Conservation (phyloP, 2,113 vertebrate species). For the Dasyurus viverrinus region DNA sequence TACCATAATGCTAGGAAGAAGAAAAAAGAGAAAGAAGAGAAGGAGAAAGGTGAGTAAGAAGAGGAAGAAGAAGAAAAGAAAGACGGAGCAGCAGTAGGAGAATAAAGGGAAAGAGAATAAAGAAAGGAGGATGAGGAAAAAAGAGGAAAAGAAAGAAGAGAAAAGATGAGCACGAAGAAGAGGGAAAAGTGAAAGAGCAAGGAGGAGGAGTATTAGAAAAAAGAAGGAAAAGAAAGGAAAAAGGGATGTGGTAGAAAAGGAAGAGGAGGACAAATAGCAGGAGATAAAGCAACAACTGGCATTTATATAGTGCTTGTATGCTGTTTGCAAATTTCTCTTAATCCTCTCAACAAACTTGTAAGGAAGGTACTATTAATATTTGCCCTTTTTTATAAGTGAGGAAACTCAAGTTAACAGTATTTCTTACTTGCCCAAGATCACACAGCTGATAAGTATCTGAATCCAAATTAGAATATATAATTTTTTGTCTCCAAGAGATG, state of each 20-base stretch:
- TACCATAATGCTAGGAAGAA: neutral
- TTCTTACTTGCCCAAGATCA: neutral
- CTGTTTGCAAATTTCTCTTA: neutral
- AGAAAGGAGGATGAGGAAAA: too few species aligned
- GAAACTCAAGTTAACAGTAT: neutral
- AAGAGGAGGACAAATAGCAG: too few species aligned
- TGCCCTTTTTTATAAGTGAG: too few species aligned
- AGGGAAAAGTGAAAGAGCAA: too few species aligned
- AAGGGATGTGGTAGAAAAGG: too few species aligned
- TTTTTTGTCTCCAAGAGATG: neutral
- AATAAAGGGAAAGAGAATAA: too few species aligned
- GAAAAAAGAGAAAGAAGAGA: neutral
- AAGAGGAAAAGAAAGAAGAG: too few species aligned
- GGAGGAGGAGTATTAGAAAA: too few species aligned
- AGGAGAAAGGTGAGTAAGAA: neutral
- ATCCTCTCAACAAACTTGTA: neutral
- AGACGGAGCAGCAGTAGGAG: too few species aligned
- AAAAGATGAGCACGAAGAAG: too few species aligned
- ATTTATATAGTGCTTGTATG: neutral
- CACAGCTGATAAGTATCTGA: neutral
- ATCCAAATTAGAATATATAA: neutral
- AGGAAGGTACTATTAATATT: neutral
- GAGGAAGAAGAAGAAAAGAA: too few species aligned
- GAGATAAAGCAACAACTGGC: neutral
- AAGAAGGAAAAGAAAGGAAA: too few species aligned